phyloP scores from a whole-genome alignment of 2,797 vertebrate species.

The Betta splendens region DNA sequence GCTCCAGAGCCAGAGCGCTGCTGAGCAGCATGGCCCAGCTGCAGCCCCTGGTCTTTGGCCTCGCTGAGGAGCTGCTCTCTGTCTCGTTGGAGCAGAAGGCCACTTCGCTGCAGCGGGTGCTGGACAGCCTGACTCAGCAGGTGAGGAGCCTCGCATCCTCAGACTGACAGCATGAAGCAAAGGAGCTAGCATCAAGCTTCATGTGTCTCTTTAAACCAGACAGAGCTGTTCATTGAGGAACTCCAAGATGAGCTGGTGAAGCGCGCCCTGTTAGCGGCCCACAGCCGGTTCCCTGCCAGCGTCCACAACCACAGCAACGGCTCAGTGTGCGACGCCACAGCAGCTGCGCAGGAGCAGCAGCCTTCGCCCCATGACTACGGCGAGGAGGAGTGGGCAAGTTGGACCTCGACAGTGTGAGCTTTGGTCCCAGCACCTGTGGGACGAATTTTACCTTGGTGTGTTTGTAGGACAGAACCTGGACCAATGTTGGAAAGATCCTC shows the following conservation, averaged over 20 bases:
- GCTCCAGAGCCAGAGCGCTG: slow-evolving; percentile 88
- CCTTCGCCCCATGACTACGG: slow-evolving; percentile 80
- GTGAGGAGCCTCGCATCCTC: slow-evolving; percentile 25
- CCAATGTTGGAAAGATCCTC: slow-evolving; percentile 89
- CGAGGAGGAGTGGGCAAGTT: slow-evolving; percentile 93
- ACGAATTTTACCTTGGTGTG: slow-evolving; percentile 2
- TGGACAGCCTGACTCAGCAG: slow-evolving; percentile 42
- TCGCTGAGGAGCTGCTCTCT: slow-evolving; percentile 75
- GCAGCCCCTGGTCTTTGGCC: slow-evolving; percentile 89
- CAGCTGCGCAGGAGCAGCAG: slow-evolving; percentile 56
- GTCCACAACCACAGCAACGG: slow-evolving; percentile 70
- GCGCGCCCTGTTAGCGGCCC: slow-evolving; percentile 87
- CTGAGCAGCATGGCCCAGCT: slow-evolving; percentile 87
- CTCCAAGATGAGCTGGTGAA: slow-evolving; percentile 93
- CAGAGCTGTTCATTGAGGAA: slow-evolving; percentile 88
- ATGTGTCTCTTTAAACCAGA: slow-evolving; percentile 69
- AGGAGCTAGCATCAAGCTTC: not conserved
- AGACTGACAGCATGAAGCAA: not conserved
- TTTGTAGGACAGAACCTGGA: slow-evolving; percentile 91
- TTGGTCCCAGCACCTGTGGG: rapidly evolving
- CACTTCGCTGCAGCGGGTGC: slow-evolving; percentile 33
- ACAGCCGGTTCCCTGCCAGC: slow-evolving; percentile 76
- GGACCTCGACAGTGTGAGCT: slow-evolving; percentile 20
- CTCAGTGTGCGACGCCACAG: slow-evolving; percentile 38
- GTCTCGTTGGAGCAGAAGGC: slow-evolving; percentile 42